phyloP scores from a whole-genome alignment of 1,140 invertebrate species.

The Hermetia illucens region DNA sequence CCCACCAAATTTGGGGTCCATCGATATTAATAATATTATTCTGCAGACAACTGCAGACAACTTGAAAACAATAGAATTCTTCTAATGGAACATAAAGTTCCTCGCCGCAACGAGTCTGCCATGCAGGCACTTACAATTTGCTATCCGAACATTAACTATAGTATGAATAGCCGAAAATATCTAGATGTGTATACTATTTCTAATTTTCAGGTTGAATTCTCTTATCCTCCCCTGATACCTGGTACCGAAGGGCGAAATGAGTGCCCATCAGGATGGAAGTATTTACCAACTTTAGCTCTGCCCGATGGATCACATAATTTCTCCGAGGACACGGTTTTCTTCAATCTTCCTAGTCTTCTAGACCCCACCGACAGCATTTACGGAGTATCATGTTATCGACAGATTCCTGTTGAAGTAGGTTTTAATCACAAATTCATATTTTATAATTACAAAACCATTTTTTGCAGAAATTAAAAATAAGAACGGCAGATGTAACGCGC shows the following conservation, averaged over 20 bases:
- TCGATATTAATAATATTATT: too few species aligned
- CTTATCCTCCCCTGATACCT: constrained; percentile 76
- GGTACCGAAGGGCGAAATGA: constrained; percentile 54
- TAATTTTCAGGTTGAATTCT: constrained; percentile 77
- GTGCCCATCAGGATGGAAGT: constrained; percentile 84
- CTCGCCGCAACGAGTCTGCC: too few species aligned
- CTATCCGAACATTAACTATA: too few species aligned
- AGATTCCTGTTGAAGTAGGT: constrained; percentile 86
- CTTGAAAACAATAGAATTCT: too few species aligned
- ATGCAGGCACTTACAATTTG: too few species aligned
- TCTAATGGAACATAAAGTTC: too few species aligned
- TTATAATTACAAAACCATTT: constrained; percentile 8
- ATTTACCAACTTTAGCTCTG: constrained; percentile 85
- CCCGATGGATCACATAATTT: constrained; percentile 98
- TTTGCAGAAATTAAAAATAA: constrained; percentile 74
- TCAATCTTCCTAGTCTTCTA: constrained; percentile 80
- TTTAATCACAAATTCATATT: not conserved
- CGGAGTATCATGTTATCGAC: constrained; percentile 94
- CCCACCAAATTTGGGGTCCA: too few species aligned
- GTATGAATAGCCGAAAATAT: not conserved
- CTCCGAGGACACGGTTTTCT: constrained; percentile 90
- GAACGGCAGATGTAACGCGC: constrained; percentile 93
- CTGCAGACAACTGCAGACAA: too few species aligned
- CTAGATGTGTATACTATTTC: not conserved
- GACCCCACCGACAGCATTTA: constrained; percentile 77